Percentiles rank a stretch among this genome's conserved stretches.
Evolutionary conservation across 2,888 invertebrate species (phyloP).

Genomic region (Cyaniris semiargus): DNA sequence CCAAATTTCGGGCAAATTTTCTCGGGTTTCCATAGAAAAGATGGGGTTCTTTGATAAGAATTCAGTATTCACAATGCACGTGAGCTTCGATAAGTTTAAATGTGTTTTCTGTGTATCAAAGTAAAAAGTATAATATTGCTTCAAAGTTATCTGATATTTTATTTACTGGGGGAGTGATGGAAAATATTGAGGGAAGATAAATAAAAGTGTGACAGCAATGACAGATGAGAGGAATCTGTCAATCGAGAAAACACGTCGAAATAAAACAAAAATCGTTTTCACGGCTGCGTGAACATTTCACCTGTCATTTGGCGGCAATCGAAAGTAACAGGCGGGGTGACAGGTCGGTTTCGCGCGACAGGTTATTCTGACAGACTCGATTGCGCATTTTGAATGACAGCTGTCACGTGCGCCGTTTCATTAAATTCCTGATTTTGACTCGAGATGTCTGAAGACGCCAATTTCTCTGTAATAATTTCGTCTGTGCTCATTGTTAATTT

Average conservation of each 20-base stretch:
- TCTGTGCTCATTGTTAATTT: neutral
- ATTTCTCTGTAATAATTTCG: neutral
- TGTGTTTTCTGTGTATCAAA: slow-evolving; percentile 1
- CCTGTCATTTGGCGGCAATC: slow-evolving; percentile 3
- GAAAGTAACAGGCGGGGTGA: neutral
- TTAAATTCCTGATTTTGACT: neutral
- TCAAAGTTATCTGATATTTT: neutral
- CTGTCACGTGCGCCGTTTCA: neutral
- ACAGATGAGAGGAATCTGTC: neutral
- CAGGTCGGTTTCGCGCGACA: slow-evolving; percentile 22
- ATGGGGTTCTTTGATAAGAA: slow-evolving; percentile 14
- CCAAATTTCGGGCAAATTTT: slow-evolving; percentile 22
- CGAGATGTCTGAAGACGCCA: neutral
- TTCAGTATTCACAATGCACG: neutral
- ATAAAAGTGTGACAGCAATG: neutral
- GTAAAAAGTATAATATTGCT: neutral
- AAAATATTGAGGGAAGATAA: neutral
- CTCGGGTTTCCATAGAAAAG: slow-evolving; percentile 23
- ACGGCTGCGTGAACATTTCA: neutral
- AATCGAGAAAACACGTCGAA: neutral
- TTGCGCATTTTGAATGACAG: slow-evolving; percentile 10
- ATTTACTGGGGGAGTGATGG: neutral
- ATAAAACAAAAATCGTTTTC: neutral
- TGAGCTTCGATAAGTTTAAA: neutral
- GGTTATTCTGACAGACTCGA: slow-evolving; percentile 16